Evolutionary conservation across 2,888 invertebrate genomes (phyloP).

Genomic region (Protodeltote pygarga): DNA sequence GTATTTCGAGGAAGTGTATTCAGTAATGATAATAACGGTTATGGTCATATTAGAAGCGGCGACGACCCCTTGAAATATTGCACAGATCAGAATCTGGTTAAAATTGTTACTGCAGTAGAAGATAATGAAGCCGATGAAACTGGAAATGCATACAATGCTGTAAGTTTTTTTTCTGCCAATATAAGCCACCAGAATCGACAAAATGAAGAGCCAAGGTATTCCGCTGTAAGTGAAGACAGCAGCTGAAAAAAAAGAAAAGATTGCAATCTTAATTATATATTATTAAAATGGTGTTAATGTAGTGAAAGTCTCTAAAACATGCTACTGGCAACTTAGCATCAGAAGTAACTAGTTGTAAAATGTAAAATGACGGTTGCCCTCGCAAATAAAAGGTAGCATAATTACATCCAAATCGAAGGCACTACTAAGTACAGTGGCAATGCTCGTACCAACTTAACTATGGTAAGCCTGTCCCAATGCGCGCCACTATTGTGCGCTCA

Average conservation of each 20-base stretch:
- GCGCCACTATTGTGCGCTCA: too few relatives aligned
- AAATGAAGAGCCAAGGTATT: conserved; percentile 31
- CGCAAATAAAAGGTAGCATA: too few relatives aligned
- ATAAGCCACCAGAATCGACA: conserved; percentile 11
- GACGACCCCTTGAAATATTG: conserved; percentile 38
- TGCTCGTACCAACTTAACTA: too few relatives aligned
- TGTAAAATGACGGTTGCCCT: too few relatives aligned
- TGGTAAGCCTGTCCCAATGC: too few relatives aligned
- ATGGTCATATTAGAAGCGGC: conserved; percentile 30
- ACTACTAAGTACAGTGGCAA: too few relatives aligned
- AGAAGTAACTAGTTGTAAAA: too few relatives aligned
- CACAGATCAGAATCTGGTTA: conserved; percentile 43
- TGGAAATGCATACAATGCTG: conserved; percentile 8
- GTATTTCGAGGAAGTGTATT: conserved; percentile 26
- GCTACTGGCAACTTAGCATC: too few relatives aligned
- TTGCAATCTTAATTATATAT: neutral
- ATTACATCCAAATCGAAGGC: too few relatives aligned
- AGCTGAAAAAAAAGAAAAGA: conserved; percentile 30
- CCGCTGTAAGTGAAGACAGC: conserved; percentile 27
- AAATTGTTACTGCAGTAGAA: conserved; percentile 38
- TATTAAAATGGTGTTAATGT: too few relatives aligned
- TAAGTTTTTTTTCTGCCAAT: conserved; percentile 34
- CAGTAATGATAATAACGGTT: conserved; percentile 12
- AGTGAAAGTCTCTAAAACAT: too few relatives aligned
- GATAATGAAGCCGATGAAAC: conserved; percentile 27